A percentile compares a stretch with the other conserved stretches of the same genome.
Evolutionary conservation across 2,888 invertebrate species (phyloP).

Genomic region (Rhamnusium bicolor): DNA sequence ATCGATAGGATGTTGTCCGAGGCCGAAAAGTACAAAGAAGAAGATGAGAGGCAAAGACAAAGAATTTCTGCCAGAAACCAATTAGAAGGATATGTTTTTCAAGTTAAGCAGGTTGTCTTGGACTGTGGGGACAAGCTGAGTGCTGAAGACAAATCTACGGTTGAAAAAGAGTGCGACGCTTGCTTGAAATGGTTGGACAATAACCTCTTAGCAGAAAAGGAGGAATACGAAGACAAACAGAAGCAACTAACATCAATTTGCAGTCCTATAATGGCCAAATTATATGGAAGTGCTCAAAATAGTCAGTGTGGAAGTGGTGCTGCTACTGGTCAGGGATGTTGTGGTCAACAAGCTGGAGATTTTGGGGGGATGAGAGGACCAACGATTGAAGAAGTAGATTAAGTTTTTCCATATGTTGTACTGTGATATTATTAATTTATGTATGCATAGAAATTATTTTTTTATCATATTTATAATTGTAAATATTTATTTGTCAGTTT

Average conservation of each 20-base stretch:
- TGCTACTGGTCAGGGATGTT: conserved; percentile 45
- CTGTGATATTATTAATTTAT: background rate
- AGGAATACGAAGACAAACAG: conserved; percentile 77
- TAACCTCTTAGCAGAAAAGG: conserved; percentile 78
- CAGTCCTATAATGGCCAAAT: conserved; percentile 77
- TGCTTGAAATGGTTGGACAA: conserved; percentile 78
- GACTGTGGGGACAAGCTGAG: conserved; percentile 76
- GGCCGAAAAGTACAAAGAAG: conserved; percentile 82
- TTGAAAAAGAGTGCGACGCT: conserved; percentile 73
- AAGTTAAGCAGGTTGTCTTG: conserved; percentile 78
- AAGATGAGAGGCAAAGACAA: conserved; percentile 81
- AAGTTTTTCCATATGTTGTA: background rate
- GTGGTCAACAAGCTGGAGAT: conserved; percentile 42
- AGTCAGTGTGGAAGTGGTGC: conserved; percentile 9
- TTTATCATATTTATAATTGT: too few species aligned
- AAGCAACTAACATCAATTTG: conserved; percentile 71
- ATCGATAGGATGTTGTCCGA: conserved; percentile 86
- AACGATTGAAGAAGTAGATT: conserved; percentile 43
- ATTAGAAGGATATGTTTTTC: conserved; percentile 81
- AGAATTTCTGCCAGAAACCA: conserved; percentile 81
- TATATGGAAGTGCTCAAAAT: conserved; percentile 59
- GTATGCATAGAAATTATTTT: too few species aligned
- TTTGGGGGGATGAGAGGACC: conserved; percentile 51
- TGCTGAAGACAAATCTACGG: conserved; percentile 76
- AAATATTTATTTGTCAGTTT: too few species aligned